Evolutionary conservation across 2,797 vertebrate species (phyloP).

Genomic region (Lagorchestes hirsutus): DNA sequence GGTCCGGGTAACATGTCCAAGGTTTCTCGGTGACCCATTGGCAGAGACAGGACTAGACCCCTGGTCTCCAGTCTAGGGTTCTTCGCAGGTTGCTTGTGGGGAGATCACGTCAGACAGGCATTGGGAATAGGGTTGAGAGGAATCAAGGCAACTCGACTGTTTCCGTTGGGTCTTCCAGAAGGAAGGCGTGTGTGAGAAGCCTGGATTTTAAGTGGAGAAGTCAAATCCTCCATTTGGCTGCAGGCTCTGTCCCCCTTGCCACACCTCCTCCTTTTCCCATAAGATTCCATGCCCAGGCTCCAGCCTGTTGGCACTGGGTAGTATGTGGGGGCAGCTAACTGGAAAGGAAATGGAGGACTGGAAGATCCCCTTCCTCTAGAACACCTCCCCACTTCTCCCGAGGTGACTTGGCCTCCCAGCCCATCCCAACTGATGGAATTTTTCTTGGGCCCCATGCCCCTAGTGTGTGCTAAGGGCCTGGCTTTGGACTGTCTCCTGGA

Average conservation of each 20-base stretch:
- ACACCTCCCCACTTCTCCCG: no score
- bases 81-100: neutral
- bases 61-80: neutral
- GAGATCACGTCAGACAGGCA: neutral
- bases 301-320: neutral
- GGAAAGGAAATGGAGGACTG: neutral
- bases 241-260: neutral
- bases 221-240: neutral
- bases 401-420: neutral
- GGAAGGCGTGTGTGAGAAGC: constrained; percentile 19
- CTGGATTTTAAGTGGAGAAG: neutral
- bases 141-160: neutral
- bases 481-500: neutral
- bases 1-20: neutral
- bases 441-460: neutral
- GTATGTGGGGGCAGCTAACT: neutral
- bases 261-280: neutral
- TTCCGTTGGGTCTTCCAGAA: neutral
- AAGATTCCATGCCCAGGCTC: neutral
- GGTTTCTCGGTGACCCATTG: neutral
- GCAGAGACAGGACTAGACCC: neutral
- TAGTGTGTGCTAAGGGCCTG: neutral
- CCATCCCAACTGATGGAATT: neutral
- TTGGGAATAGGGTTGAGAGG: neutral
- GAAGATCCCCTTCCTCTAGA: neutral